Percentiles rank a stretch among this genome's conserved stretches.
Evolutionary conservation across 2,113 vertebrate species (phyloP).

Genomic region (Gopherus evgoodei): DNA sequence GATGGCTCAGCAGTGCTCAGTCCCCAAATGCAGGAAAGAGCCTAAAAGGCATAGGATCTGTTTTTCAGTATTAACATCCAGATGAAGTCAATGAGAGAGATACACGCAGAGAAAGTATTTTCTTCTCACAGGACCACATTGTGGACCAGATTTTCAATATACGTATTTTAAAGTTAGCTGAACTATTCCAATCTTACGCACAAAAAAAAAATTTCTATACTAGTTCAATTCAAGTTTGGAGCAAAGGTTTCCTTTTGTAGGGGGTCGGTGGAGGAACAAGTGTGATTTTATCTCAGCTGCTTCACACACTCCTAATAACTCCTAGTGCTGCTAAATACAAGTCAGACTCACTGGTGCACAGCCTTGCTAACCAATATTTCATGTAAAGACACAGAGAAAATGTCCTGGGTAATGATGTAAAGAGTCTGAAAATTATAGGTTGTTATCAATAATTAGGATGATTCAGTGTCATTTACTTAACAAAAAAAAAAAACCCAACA

Average conservation of each 20-base stretch:
- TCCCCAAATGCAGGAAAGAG: not conserved
- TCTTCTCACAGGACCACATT: not conserved
- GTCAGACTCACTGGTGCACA: slow-evolving; percentile 13
- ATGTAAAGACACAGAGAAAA: slow-evolving; percentile 17
- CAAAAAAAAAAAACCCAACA: not conserved
- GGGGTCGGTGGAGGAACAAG: not conserved
- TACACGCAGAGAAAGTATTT: not conserved
- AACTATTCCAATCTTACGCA: slow-evolving; percentile 3
- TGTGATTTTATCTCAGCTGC: not conserved
- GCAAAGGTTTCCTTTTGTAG: not conserved
- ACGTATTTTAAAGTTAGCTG: not conserved
- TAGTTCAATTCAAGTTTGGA: not conserved
- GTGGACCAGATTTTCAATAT: not conserved
- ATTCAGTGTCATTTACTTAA: slow-evolving; percentile 61
- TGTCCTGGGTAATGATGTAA: slow-evolving; percentile 1
- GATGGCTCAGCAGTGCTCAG: not conserved
- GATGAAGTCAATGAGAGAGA: not conserved
- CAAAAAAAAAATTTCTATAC: not conserved
- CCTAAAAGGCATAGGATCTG: not conserved
- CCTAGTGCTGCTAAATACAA: not conserved
- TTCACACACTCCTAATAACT: not conserved
- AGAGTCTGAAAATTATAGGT: slow-evolving; percentile 62
- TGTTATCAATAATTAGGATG: slow-evolving; percentile 68
- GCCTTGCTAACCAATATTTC: slow-evolving; percentile 7
- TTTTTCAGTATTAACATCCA: not conserved